A percentile compares a stretch with the other conserved stretches of the same genome.
phyloP scores from a whole-genome alignment of 2,888 invertebrate species.

The Acanthosepion esculentum region DNA sequence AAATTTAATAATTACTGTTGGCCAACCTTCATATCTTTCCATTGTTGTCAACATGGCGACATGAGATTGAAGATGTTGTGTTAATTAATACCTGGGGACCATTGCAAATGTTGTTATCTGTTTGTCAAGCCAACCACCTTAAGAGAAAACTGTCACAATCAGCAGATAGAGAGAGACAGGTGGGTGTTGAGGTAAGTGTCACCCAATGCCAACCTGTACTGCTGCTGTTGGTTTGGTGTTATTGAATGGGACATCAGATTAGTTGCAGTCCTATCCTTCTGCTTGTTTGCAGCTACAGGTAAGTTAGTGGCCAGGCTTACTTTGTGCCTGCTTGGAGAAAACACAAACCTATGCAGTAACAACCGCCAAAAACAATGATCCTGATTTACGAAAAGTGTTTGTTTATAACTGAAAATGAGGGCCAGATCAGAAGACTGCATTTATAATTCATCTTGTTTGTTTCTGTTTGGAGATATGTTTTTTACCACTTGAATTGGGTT shows the following conservation, averaged over 20 bases:
- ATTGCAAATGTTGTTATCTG: not conserved
- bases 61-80: not conserved
- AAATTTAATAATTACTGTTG: not conserved
- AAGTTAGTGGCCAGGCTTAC: not conserved
- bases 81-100: slow-evolving; percentile 12
- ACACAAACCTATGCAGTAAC: not conserved
- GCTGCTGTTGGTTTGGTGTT: not conserved
- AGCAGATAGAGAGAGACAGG: not conserved
- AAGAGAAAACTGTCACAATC: not conserved
- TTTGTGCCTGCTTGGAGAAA: not conserved
- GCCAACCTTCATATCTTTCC: not conserved
- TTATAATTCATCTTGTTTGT: not conserved
- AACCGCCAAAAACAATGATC: not conserved
- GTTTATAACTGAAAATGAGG: not conserved
- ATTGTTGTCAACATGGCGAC: slow-evolving; percentile 13
- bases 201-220: not conserved
- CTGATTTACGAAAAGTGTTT: not conserved
- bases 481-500: not conserved
- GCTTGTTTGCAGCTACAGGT: not conserved
- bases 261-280: not conserved
- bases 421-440: not conserved
- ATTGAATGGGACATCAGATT: not conserved
- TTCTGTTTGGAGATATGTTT: not conserved
- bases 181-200: not conserved
- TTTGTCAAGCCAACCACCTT: not conserved